These are phyloP conservation scores for Mamestra configurata DNA, from an alignment of 1,140 invertebrate genomes.

Conservation along the genomic window DNA sequence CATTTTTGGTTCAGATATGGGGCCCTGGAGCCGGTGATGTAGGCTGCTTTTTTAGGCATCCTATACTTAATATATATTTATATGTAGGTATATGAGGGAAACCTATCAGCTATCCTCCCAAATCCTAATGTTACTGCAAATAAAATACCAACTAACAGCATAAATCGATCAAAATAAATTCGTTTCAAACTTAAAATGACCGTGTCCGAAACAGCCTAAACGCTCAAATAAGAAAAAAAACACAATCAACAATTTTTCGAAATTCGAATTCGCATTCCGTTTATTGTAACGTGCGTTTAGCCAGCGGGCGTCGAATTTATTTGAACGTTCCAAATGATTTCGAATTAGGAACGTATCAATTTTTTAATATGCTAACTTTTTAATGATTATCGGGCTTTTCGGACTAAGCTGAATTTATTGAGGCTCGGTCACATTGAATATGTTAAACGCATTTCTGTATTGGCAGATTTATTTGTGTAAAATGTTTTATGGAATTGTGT, in stretches of 20 bases:
- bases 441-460: slow-evolving; percentile 36
- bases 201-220: slow-evolving; percentile 13
- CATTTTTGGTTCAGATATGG: no score
- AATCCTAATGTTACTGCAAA: not conserved
- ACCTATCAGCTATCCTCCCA: no score
- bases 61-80: no score
- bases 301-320: slow-evolving; percentile 58
- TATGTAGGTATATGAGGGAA: no score
- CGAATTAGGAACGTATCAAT: slow-evolving; percentile 70
- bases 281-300: slow-evolving; percentile 61
- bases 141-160: not conserved
- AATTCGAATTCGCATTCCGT: slow-evolving; percentile 61
- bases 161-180: not conserved
- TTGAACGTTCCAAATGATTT: slow-evolving; percentile 64
- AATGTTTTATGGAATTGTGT: not conserved
- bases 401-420: slow-evolving; percentile 38
- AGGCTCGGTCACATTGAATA: not conserved
- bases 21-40: no score
- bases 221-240: slow-evolving; percentile 26
- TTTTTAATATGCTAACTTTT: slow-evolving; percentile 63
- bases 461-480: not conserved
- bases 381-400: slow-evolving; percentile 49
- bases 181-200: not conserved
- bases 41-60: no score
- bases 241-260: slow-evolving; percentile 26